Base-by-base conservation (phyloP, 2,888 invertebrate species). In the Serrognathus titanus region DNA sequence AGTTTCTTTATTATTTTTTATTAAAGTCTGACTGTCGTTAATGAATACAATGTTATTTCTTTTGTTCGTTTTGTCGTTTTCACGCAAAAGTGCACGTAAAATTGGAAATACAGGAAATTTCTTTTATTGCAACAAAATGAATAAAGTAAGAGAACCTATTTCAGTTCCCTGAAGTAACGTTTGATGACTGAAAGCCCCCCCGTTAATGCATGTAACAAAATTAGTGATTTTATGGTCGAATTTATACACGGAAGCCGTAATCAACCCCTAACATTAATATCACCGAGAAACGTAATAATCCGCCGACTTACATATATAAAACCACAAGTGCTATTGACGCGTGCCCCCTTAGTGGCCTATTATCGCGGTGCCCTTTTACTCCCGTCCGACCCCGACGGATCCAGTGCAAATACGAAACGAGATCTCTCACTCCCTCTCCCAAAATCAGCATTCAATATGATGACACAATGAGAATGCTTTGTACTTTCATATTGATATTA, bases 281-380 rank as follows among this genome's bases (percentile, higher is more conserved):
- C 20, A 43, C 16, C 43, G 13, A 20, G 13, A 43, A 43, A 43
- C 43, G 11, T 43, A 43, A 43, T 43, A 43, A 43, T 16, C 13
- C 43, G 43, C 10, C 43, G 20, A 43, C 43, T 43, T 43, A 43
- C 43, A 43, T 43, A 43, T 16, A 16, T 43, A 43, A 43, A 43
- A 43, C 43, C 43, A 59, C 64, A 64, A 61, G 59, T 63, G 63
- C 55, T 53, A 65, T 64, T 64, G 65, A 66, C 66, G 67, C 62
- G 65, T 58, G 59, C 61, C 61, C 61, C 61, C 63, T 61, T 61
- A 58, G 58, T 58, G 59, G 59, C 62, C 59, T 58, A 64, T 64
- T 64, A 64, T 58, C 58, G 55, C 58, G 48, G 55, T 58, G 64
- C 57, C 63, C 61, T 64, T 64, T 61, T 52, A 54, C 53, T 38